Percentiles rank a stretch among this genome's conserved stretches.
Evolutionary conservation across 1,140 invertebrate species (phyloP).

Genomic region (Drosophila navojoa): DNA sequence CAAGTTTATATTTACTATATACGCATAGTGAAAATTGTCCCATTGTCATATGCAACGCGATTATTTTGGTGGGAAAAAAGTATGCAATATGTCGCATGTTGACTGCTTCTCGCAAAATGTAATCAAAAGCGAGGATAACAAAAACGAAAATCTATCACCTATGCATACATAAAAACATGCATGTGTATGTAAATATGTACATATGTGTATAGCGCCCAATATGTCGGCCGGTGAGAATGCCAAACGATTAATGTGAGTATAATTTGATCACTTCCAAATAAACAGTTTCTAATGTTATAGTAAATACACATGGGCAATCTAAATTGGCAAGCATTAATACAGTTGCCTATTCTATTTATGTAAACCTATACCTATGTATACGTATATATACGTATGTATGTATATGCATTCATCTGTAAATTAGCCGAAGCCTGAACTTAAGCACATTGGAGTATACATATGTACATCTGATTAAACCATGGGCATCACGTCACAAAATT

Average conservation of each 20-base stretch:
- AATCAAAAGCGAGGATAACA: neutral
- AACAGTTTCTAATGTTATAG: neutral
- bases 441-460: neutral
- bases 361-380: slow-evolving; percentile 24
- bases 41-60: slow-evolving; percentile 27
- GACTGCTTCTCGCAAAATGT: neutral
- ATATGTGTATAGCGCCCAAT: slow-evolving; percentile 20
- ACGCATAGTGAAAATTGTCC: slow-evolving; percentile 15
- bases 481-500: neutral
- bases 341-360: slow-evolving; percentile 43
- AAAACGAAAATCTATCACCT: neutral
- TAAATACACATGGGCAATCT: slow-evolving; percentile 1
- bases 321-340: slow-evolving; percentile 28
- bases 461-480: slow-evolving; percentile 21
- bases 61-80: slow-evolving; percentile 50
- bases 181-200: neutral
- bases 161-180: neutral
- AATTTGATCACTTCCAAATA: slow-evolving; percentile 4
- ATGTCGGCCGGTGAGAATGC: slow-evolving; percentile 36
- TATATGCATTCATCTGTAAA: slow-evolving; percentile 31
- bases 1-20: slow-evolving; percentile 1
- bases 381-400: neutral
- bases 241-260: slow-evolving; percentile 1
- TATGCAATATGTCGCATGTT: slow-evolving; percentile 10
- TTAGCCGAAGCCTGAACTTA: slow-evolving; percentile 18